Conservation (phyloP, 2,113 vertebrate genomes). For the Nesoenas mayeri region DNA sequence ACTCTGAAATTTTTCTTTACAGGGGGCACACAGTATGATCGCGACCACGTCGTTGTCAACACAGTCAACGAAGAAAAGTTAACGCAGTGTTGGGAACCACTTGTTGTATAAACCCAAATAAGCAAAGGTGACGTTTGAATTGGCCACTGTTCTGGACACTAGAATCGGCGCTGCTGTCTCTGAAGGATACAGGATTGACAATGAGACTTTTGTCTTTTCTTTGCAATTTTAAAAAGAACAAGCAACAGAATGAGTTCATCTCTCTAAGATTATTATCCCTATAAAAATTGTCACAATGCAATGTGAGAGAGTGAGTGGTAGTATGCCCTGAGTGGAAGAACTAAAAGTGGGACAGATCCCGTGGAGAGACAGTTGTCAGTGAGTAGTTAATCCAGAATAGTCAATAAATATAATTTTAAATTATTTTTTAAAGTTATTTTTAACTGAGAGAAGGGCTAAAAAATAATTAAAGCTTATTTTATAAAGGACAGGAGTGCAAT, state of each 20-base stretch:
- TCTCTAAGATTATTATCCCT: neutral
- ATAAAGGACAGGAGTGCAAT: constrained; percentile 1
- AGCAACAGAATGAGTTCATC: neutral
- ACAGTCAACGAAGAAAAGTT: constrained; percentile 76
- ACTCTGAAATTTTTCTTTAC: constrained; percentile 8
- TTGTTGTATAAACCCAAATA: constrained; percentile 76
- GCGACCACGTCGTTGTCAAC: constrained; percentile 88
- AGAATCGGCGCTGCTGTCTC: neutral
- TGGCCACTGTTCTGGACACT: neutral
- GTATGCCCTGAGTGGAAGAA: neutral
- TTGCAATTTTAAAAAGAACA: neutral
- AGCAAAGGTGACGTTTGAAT: neutral
- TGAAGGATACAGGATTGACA: neutral
- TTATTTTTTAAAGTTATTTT: constrained; percentile 10
- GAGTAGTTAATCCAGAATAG: constrained; percentile 14
- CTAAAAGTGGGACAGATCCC: neutral
- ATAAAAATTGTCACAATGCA: neutral
- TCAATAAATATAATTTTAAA: constrained; percentile 3
- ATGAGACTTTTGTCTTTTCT: neutral
- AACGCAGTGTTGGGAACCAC: constrained; percentile 86
- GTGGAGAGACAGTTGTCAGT: neutral
- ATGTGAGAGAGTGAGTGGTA: neutral
- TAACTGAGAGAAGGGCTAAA: neutral
- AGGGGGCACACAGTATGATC: constrained; percentile 92
- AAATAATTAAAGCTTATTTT: neutral